Base-by-base conservation (phyloP, 2,113 vertebrate species). In the Rhadina sibilatrix region DNA sequence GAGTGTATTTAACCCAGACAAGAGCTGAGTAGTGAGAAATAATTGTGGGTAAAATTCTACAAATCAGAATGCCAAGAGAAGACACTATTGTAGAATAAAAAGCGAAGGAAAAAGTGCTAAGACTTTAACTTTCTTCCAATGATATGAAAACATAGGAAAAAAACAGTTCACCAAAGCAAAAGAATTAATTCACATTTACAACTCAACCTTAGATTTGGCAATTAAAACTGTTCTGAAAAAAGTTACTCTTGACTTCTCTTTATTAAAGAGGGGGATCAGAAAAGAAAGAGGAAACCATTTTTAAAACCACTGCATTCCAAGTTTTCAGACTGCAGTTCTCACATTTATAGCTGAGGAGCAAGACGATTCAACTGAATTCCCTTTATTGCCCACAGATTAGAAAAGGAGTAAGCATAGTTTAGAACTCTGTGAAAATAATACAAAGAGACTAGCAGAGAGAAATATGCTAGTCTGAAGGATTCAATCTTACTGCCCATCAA, bases 371-470 rank as follows among this genome's bases (percentile, higher is more conserved):
- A 79, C n/a, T 47, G 42, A 77, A 69, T 70, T 71, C 28, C 60
- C 50, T 46, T 93, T 83, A 78, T 5, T 38, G 59, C 16, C n/a
- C 49, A 12, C n/a, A 66, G 46, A 65, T 76, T 18, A 76, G 49
- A 80, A 85, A 76, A 63, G 46, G 72, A 71, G 21, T 35, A 93
- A 93, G 21, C 30, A 54, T 10, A 49, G n/a, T 56, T 93, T 44
- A 81, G 44, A 87, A 50, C 18, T 66, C 52, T 3, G 1, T 24
- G 8, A 44, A 53, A 92, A 64, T 28, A 89, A 82, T 31, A 77
- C 40, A 49, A 70, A 71, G 25, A 74, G 22, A 92, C 17, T 35
- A 75, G 30, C 5, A 84, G 25, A 84, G 15, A 23, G 72, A 92
- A 94, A 78, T 25, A 21, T 31, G 49, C 40, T 40, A 1, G 1